Conservation (phyloP, 2,888 invertebrate species). For the Amphiduros pacificus region DNA sequence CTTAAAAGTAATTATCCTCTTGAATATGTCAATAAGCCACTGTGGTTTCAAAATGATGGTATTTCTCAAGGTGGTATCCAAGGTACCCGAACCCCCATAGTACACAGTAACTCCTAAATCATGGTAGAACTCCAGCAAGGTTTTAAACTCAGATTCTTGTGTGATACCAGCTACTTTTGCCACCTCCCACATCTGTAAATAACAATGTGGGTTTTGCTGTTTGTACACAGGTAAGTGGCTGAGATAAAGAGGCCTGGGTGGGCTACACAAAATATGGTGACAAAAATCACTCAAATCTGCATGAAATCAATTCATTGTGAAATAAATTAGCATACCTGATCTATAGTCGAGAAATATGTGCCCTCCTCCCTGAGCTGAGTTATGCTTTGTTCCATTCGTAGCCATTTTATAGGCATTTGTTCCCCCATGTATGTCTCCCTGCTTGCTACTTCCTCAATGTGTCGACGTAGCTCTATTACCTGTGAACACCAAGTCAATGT, state of each 20-base stretch:
- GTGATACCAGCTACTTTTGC: conserved; percentile 49
- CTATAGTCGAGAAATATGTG: conserved; percentile 52
- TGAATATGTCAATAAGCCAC: conserved; percentile 58
- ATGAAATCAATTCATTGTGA: too few relatives aligned
- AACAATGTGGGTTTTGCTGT: too few relatives aligned
- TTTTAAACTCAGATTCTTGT: conserved; percentile 49
- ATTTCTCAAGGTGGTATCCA: conserved; percentile 48
- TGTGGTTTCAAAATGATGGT: conserved; percentile 58
- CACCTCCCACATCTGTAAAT: conserved; percentile 51
- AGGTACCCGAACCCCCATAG: conserved; percentile 43
- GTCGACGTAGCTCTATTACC: conserved; percentile 43
- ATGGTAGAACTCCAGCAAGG: conserved; percentile 59
- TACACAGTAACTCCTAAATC: conserved; percentile 57
- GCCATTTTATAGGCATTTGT: conserved; percentile 58
- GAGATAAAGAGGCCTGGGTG: too few relatives aligned
- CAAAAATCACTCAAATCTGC: too few relatives aligned
- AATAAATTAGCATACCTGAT: conserved; percentile 50
- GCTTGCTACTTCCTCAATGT: conserved; percentile 52
- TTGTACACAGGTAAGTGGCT: too few relatives aligned
- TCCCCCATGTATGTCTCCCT: conserved; percentile 57
- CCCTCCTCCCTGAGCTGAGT: conserved; percentile 49
- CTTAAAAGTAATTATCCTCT: conserved; percentile 25
- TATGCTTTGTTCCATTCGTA: conserved; percentile 56
- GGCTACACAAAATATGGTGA: too few relatives aligned
- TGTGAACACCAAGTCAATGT: too few relatives aligned